These are phyloP conservation scores for Leucophora obtusa DNA, from an alignment of 2,888 invertebrate genomes.

Conservation along the genomic window DNA sequence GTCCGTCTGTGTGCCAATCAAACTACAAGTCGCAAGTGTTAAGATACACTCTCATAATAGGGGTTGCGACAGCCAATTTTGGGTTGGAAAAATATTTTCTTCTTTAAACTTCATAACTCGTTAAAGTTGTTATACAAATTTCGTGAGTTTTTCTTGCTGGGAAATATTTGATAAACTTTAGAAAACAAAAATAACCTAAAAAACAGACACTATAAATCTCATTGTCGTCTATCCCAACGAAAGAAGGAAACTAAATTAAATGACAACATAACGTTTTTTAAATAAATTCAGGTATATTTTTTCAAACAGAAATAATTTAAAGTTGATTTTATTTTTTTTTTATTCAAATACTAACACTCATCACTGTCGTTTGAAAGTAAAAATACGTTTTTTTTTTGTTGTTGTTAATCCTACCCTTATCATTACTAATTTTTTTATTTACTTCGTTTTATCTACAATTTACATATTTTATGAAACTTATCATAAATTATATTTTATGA, in stretches of 20 bases:
- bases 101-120: no score
- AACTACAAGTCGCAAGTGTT: no score
- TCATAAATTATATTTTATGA: conserved; percentile 52
- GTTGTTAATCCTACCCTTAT: conserved; percentile 22
- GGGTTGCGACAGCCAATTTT: no score
- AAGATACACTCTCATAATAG: no score
- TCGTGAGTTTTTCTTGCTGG: no score
- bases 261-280: background rate
- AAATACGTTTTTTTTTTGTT: background rate
- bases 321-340: background rate
- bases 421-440: conserved; percentile 26
- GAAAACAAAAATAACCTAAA: background rate
- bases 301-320: background rate
- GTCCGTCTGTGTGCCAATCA: no score
- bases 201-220: conserved; percentile 24
- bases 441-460: conserved; percentile 3
- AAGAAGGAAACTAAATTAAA: background rate
- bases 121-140: no score
- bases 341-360: background rate
- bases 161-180: background rate
- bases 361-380: background rate
- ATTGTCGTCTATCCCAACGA: background rate
- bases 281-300: background rate
- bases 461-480: conserved; percentile 27
- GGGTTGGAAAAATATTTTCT: no score